phyloP scores from a whole-genome alignment of 2,797 vertebrate genomes.

The Kryptopterus vitreolus region DNA sequence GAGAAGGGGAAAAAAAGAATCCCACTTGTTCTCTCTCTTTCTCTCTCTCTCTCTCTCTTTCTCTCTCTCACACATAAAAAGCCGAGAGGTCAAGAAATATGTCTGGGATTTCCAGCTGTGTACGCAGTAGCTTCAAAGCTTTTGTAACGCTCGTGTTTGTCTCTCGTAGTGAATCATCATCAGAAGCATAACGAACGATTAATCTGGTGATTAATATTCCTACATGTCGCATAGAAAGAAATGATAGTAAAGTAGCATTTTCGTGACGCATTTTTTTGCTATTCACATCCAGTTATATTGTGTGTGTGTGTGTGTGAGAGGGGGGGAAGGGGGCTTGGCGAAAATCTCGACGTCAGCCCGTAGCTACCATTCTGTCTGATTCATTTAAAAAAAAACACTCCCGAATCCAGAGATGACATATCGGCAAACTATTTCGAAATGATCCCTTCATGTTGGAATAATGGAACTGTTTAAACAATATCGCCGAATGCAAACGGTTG shows the following conservation, averaged over 20 bases:
- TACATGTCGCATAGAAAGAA: slow-evolving; percentile 1
- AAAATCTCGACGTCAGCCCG: slow-evolving; percentile 44
- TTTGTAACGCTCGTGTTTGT: slow-evolving; percentile 49
- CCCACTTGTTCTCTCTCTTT: slow-evolving; percentile 37
- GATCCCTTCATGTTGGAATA: slow-evolving; percentile 51
- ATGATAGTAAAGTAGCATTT: background rate
- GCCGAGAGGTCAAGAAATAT: slow-evolving; percentile 33
- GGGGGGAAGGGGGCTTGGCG: slow-evolving; percentile 24
- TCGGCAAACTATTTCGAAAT: slow-evolving; percentile 39
- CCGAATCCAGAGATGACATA: slow-evolving; percentile 38
- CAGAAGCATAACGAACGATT: background rate
- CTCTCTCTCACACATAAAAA: slow-evolving; percentile 3
- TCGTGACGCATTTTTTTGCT: background rate
- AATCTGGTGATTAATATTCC: slow-evolving; percentile 20
- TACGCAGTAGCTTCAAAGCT: slow-evolving; percentile 40
- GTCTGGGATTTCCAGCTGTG: slow-evolving; percentile 39
- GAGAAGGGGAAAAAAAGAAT: slow-evolving; percentile 18
- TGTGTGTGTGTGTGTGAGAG: too few relatives aligned
- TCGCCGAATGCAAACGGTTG: slow-evolving; percentile 61
- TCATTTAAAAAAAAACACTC: slow-evolving; percentile 6
- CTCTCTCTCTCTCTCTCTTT: slow-evolving; percentile 39
- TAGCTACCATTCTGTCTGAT: slow-evolving; percentile 14
- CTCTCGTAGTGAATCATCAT: slow-evolving; percentile 7
- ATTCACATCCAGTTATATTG: background rate
- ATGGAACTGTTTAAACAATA: slow-evolving; percentile 68